Base-by-base conservation (phyloP, 2,888 invertebrate genomes). In the Prosapia bicincta region DNA sequence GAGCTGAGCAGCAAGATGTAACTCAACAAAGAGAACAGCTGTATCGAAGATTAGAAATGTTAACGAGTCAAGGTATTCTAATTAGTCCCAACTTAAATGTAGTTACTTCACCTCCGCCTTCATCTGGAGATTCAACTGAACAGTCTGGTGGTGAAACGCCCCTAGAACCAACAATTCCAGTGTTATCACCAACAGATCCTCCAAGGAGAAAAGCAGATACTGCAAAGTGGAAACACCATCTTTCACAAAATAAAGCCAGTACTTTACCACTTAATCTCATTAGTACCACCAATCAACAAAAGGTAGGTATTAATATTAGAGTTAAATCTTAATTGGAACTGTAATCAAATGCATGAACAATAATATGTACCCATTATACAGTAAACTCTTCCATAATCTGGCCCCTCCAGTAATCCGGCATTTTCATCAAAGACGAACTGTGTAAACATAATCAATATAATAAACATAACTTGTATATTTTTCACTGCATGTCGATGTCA, bases 11-110 rank as follows among this genome's bases (percentile, higher is more conserved):
- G 82, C 91, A 92, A 79, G 97, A 98, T 83, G 92, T 98, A 15
- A 92, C 91, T 25, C 93, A 95, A 80, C 97, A 97, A 84, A 88
- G 97, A n/a, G 97, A 98, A 82, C 93, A 96, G 81, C 86, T 98
- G 13, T 97, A 94, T 83, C 88, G 96, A 71, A 92, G 96, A 84
- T 89, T 97, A 84, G 97, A 98, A 83, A 88, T 93, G 70, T 86
- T 97, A 66, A 91, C 93, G 75, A 90, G 89, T 78, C 93, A 94
- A 84, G 93, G 93, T 1, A 86, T 93, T 70, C 84, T 91, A 67
- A 86, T 91, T 26, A 90, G 90, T 10, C 89, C 91, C 6, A 89
- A 89, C 80, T 86, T 87, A 78, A 86, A 87, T 15, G 86, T 88
- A 26, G 84, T 87, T 5, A 83, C 86, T 1, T 81, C 85, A 70